Percentiles rank a stretch among this genome's conserved stretches.
phyloP scores from a whole-genome alignment of 2,797 vertebrate genomes.

The Siniperca obscura region DNA sequence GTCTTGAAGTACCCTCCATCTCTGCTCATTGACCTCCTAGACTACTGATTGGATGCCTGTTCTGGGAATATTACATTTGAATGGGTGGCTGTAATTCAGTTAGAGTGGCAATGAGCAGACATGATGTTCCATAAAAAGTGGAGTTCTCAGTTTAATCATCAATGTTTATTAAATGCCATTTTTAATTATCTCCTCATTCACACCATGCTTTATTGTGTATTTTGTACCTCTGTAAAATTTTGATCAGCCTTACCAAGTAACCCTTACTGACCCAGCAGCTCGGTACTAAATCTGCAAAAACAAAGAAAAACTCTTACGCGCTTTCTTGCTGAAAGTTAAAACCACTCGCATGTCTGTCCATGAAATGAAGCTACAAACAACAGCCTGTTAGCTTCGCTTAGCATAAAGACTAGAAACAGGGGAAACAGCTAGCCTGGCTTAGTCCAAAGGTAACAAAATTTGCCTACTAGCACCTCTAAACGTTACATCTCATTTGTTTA shows the following conservation, averaged over 20 bases:
- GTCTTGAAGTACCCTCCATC: slow-evolving; percentile 35
- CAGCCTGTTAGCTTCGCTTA: background rate
- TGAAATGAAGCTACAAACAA: background rate
- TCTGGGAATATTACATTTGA: slow-evolving; percentile 42
- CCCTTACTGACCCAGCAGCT: slow-evolving; percentile 22
- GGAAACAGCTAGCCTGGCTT: background rate
- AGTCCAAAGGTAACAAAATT: background rate
- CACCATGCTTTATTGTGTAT: slow-evolving; percentile 16
- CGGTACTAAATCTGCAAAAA: slow-evolving; percentile 27
- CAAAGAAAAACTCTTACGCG: background rate
- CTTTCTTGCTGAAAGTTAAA: background rate
- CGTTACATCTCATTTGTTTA: background rate
- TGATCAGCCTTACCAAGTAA: slow-evolving; percentile 12
- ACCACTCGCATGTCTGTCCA: accelerated
- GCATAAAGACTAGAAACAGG: background rate
- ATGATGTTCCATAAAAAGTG: slow-evolving; percentile 18
- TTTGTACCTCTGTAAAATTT: slow-evolving; percentile 12
- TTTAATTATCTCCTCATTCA: slow-evolving; percentile 34
- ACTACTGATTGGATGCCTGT: slow-evolving; percentile 36
- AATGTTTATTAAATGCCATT: slow-evolving; percentile 22
- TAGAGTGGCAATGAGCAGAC: slow-evolving; percentile 63
- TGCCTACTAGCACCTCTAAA: background rate
- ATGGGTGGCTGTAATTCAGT: slow-evolving; percentile 23
- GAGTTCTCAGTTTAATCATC: slow-evolving; percentile 18
- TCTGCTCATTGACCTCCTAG: slow-evolving; percentile 62